Evolutionary conservation across 2,113 vertebrate genomes (phyloP).

Genomic region (Megalops atlanticus): DNA sequence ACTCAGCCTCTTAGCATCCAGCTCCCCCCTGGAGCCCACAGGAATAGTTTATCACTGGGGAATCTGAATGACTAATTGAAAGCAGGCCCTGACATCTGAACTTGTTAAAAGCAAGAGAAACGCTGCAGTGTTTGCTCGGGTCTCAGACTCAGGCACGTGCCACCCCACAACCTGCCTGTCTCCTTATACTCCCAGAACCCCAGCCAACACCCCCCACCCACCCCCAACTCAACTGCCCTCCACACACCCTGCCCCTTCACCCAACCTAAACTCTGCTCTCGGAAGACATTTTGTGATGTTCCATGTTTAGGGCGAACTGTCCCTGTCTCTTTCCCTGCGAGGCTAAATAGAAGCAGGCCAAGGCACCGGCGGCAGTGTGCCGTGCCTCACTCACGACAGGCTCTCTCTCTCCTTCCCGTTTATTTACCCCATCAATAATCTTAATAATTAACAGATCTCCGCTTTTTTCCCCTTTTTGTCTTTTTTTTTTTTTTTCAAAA

Average conservation of each 20-base stretch:
- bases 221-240: not conserved
- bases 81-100: slow-evolving; percentile 69
- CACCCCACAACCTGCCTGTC: slow-evolving; percentile 36
- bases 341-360: not conserved
- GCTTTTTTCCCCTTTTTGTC: not conserved
- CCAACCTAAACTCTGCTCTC: slow-evolving; percentile 16
- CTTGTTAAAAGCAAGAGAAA: slow-evolving; percentile 65
- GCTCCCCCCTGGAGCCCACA: slow-evolving; percentile 61
- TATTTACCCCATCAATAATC: slow-evolving; percentile 18
- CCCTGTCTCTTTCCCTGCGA: not conserved
- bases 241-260: too few relatives aligned
- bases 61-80: slow-evolving; percentile 72
- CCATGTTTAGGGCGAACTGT: not conserved
- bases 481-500: not conserved
- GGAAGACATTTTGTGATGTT: not conserved
- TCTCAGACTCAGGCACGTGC: slow-evolving; percentile 54
- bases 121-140: slow-evolving; percentile 55
- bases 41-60: slow-evolving; percentile 70
- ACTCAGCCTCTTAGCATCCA: slow-evolving; percentile 34
- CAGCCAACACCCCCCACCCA: not conserved
- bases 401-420: not conserved
- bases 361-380: not conserved
- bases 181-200: slow-evolving; percentile 4
- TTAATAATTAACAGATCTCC: slow-evolving; percentile 10
- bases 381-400: not conserved